Percentiles rank a stretch among this genome's conserved stretches.
These are phyloP conservation scores for Oryzias woworae DNA, from an alignment of 2,113 vertebrate species.

Conservation along the genomic window DNA sequence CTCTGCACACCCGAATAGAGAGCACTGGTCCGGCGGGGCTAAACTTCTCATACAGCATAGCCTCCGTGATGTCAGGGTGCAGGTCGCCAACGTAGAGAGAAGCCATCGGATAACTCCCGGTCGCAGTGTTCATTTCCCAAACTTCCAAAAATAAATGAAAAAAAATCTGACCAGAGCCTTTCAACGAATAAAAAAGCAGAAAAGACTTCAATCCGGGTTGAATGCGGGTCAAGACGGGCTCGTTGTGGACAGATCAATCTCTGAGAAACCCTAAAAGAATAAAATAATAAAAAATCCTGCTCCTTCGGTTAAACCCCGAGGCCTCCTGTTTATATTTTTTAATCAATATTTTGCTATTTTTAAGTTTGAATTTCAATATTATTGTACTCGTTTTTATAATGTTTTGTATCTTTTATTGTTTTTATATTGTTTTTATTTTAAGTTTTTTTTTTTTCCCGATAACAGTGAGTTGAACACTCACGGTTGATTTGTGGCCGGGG, in stretches of 20 bases:
- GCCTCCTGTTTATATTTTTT: slow-evolving; percentile 47
- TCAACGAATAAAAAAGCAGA: slow-evolving; percentile 13
- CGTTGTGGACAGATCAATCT: slow-evolving; percentile 24
- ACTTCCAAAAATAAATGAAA: slow-evolving; percentile 6
- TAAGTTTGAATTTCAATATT: slow-evolving; percentile 49
- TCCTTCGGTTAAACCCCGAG: slow-evolving; percentile 49
- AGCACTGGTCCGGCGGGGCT: slow-evolving; percentile 98
- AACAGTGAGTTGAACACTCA: slow-evolving; percentile 82
- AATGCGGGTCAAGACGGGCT: slow-evolving; percentile 16
- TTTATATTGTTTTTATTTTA: slow-evolving; percentile 76
- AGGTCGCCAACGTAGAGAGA: slow-evolving; percentile 98
- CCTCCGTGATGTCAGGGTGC: slow-evolving; percentile 98
- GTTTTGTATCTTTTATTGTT: slow-evolving; percentile 67
- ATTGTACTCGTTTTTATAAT: slow-evolving; percentile 59
- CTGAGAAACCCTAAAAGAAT: slow-evolving; percentile 27
- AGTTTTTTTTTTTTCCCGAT: slow-evolving; percentile 69
- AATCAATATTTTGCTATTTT: slow-evolving; percentile 60
- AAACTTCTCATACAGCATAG: slow-evolving; percentile 99
- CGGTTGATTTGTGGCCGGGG: slow-evolving; percentile 75
- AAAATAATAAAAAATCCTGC: slow-evolving; percentile 23
- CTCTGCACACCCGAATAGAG: slow-evolving; percentile 96
- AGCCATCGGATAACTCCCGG: slow-evolving; percentile 95
- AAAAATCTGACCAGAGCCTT: neutral
- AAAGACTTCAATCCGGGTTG: slow-evolving; percentile 6
- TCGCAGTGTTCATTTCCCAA: slow-evolving; percentile 78